phyloP scores from a whole-genome alignment of 92 coral and sea anemone species.

The Hydrozoanthus gracilis region DNA sequence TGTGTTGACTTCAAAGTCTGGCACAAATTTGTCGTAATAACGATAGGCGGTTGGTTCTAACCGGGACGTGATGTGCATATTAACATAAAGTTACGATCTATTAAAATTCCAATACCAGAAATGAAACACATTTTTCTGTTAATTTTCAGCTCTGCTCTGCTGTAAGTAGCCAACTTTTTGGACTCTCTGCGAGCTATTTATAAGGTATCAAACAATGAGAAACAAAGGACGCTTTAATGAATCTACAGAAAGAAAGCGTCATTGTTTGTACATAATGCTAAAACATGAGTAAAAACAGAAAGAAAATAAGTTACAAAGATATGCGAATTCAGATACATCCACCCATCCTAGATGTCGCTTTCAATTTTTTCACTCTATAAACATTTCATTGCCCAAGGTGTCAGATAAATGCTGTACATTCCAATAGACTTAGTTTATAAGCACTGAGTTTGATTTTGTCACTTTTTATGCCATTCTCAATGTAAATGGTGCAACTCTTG shows the following conservation, averaged over 20 bases:
- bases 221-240: neutral
- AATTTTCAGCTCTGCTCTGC: neutral
- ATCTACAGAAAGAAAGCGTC: neutral
- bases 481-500: neutral
- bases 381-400: neutral
- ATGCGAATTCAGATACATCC: neutral
- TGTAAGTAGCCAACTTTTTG: neutral
- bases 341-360: neutral
- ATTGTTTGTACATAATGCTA: neutral
- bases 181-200: too few species aligned
- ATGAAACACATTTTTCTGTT: neutral
- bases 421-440: neutral
- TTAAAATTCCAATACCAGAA: neutral
- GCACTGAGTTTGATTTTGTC: neutral
- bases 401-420: neutral
- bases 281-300: neutral
- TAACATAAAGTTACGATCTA: neutral
- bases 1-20: conserved; percentile 14
- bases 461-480: neutral
- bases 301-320: neutral
- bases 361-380: neutral
- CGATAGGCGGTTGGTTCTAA: neutral
- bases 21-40: conserved; percentile 7
- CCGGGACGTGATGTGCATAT: conserved; percentile 13
- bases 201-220: too few species aligned